These are phyloP conservation scores for Pseudochaenichthys georgianus DNA, from an alignment of 2,797 vertebrate genomes.

Conservation along the genomic window DNA sequence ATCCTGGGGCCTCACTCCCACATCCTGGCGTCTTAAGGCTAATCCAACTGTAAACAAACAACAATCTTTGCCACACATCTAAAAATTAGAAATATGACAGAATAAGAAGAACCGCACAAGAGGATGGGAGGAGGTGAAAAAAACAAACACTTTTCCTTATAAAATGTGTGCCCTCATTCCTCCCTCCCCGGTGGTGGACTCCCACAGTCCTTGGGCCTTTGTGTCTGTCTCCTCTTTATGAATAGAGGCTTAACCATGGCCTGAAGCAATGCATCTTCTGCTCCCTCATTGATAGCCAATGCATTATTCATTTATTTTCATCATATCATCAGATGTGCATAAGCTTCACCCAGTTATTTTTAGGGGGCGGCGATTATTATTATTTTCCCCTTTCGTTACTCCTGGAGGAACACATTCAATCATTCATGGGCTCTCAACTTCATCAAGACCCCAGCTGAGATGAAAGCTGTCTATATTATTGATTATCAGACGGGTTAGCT, in stretches of 20 bases:
- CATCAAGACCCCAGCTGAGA: constrained; percentile 69
- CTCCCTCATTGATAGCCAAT: constrained; percentile 86
- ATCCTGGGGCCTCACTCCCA: constrained; percentile 60
- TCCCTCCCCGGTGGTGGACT: constrained; percentile 78
- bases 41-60: constrained; percentile 65
- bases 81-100: constrained; percentile 62
- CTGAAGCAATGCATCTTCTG: constrained; percentile 83
- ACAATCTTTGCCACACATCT: constrained; percentile 49
- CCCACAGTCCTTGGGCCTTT: constrained; percentile 83
- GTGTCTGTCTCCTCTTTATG: constrained; percentile 85
- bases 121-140: background rate
- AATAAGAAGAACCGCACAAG: constrained; percentile 32
- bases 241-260: constrained; percentile 86
- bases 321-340: constrained; percentile 84
- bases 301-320: constrained; percentile 88
- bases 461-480: constrained; percentile 76
- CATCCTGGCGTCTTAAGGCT: constrained; percentile 47
- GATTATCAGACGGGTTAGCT: constrained; percentile 82
- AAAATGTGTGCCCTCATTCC: constrained; percentile 77
- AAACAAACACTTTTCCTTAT: constrained; percentile 52
- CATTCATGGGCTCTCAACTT: constrained; percentile 73
- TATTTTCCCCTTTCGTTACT: constrained; percentile 53
- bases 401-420: constrained; percentile 60
- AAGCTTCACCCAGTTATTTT: constrained; percentile 77
- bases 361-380: constrained; percentile 50